Percentiles rank a stretch among this genome's conserved stretches.
Evolutionary conservation across 2,888 invertebrate genomes (phyloP).

Genomic region (Nephrotoma flavescens): DNA sequence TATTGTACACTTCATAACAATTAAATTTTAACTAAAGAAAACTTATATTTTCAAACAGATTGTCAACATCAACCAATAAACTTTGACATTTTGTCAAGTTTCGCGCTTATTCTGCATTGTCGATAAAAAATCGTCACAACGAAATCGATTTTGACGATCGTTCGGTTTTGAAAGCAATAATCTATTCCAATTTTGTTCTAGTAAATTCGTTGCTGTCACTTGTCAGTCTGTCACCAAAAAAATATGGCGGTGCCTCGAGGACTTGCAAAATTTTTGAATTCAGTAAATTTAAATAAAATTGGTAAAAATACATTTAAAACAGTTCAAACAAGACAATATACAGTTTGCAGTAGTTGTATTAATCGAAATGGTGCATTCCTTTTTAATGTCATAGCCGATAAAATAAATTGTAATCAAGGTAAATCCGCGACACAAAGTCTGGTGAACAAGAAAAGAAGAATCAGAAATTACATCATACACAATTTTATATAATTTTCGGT

Average conservation of each 20-base stretch:
- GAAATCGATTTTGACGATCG: not conserved
- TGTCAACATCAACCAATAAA: not conserved
- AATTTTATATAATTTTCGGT: not conserved
- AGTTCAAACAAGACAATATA: constrained; percentile 13
- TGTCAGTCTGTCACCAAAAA: not conserved
- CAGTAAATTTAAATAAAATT: constrained; percentile 17
- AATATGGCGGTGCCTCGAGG: constrained; percentile 2
- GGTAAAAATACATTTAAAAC: constrained; percentile 16
- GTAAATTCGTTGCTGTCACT: not conserved
- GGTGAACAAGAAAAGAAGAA: not conserved
- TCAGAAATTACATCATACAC: constrained; percentile 12
- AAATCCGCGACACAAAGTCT: constrained; percentile 5
- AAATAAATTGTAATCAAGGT: constrained; percentile 9
- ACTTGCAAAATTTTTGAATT: constrained; percentile 13
- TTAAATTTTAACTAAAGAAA: not conserved
- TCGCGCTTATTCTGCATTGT: not conserved
- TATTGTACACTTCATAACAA: constrained; percentile 77
- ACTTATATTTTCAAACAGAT: not conserved
- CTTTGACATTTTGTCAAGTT: not conserved
- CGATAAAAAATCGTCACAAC: not conserved
- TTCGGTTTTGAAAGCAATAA: not conserved
- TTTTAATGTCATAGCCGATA: constrained; percentile 7
- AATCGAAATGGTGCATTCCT: constrained; percentile 6
- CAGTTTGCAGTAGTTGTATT: constrained; percentile 12
- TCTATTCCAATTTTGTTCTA: not conserved